Conservation (phyloP, 2,113 vertebrate genomes). For the Boulengerochromis microlepis region DNA sequence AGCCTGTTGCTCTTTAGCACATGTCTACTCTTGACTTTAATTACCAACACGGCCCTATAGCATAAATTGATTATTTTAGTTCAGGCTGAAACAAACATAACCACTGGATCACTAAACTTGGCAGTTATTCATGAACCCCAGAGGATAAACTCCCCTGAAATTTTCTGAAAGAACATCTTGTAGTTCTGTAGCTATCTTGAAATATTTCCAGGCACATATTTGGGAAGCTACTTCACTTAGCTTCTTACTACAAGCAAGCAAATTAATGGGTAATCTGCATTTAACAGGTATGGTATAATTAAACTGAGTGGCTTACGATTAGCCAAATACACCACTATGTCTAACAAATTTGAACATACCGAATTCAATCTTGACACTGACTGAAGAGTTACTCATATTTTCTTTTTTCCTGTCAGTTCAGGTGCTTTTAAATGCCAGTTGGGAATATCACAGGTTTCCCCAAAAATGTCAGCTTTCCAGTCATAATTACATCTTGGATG, state of each 20-base stretch:
- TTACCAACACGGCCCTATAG: not conserved
- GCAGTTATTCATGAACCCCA: not conserved
- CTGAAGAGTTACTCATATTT: not conserved
- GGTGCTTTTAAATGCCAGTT: not conserved
- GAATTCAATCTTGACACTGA: not conserved
- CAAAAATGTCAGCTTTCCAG: not conserved
- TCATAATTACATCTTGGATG: not conserved
- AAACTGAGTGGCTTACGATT: fast-evolving
- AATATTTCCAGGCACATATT: not conserved
- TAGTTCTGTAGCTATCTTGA: not conserved
- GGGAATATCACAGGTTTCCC: not conserved
- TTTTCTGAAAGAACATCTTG: not conserved
- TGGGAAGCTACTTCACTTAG: not conserved
- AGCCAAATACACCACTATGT: fast-evolving
- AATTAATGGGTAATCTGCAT: not conserved
- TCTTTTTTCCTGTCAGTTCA: not conserved
- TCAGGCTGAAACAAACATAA: not conserved
- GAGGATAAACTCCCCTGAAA: not conserved
- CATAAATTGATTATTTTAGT: not conserved
- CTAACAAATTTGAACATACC: not conserved
- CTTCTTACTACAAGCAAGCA: not conserved
- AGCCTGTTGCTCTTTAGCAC: not conserved
- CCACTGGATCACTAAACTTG: not conserved
- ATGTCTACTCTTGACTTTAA: not conserved
- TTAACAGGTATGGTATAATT: not conserved